These are phyloP conservation scores for Acrobeloides nanus DNA, from an alignment of 2,888 invertebrate species.

Conservation along the genomic window DNA sequence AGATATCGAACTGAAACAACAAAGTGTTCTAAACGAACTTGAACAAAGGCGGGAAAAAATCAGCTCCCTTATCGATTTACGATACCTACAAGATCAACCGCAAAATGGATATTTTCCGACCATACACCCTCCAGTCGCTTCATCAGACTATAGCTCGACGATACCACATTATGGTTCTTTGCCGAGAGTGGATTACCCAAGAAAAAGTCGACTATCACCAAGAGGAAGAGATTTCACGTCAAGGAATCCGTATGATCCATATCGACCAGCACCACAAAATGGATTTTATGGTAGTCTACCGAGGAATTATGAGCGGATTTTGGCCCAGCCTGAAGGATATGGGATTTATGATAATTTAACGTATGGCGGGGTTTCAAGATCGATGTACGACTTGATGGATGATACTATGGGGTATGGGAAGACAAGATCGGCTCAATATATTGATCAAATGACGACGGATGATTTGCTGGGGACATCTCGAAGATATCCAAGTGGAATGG, in stretches of 20 bases:
- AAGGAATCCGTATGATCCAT: constrained; percentile 3
- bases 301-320: constrained; percentile 48
- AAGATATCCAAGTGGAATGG: too few relatives aligned
- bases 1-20: constrained; percentile 61
- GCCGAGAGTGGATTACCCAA: constrained; percentile 41
- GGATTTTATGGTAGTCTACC: constrained; percentile 50
- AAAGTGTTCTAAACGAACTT: constrained; percentile 62
- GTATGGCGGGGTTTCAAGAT: too few relatives aligned
- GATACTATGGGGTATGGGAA: too few relatives aligned
- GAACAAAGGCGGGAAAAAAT: constrained; percentile 62
- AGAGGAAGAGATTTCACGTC: constrained; percentile 11
- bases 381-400: too few relatives aligned
- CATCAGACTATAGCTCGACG: constrained; percentile 16
- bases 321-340: background rate
- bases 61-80: constrained; percentile 48
- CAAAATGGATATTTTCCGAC: too few relatives aligned
- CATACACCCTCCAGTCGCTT: too few relatives aligned
- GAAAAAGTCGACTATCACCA: too few relatives aligned
- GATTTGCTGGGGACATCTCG: too few relatives aligned
- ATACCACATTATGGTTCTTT: constrained; percentile 47
- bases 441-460: too few relatives aligned
- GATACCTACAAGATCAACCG: constrained; percentile 16
- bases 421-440: too few relatives aligned
- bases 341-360: constrained; percentile 5
- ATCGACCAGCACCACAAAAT: constrained; percentile 15